Percentiles rank a stretch among this genome's conserved stretches.
These are phyloP conservation scores for Isurus oxyrinchus DNA, from an alignment of 2,113 vertebrate genomes.

Conservation along the genomic window DNA sequence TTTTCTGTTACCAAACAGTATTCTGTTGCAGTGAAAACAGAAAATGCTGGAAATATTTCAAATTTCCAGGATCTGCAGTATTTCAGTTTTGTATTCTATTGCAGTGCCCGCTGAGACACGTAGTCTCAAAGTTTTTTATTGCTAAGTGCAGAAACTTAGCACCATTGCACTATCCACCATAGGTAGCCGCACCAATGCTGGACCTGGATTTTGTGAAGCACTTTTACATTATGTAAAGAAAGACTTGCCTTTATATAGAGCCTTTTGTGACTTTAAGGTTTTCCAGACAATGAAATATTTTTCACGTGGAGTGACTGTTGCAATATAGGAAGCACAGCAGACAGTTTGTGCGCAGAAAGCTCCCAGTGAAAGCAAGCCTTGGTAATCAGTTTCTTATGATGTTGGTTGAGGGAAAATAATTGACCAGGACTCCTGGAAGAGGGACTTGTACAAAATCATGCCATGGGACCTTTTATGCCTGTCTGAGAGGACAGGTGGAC, in stretches of 20 bases:
- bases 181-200: neutral
- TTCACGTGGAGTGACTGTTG: neutral
- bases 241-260: neutral
- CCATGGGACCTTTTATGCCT: neutral
- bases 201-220: neutral
- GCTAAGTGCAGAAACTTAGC: neutral
- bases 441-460: neutral
- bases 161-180: neutral
- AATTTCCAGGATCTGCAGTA: neutral
- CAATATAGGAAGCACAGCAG: neutral
- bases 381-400: neutral
- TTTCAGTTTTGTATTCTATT: neutral
- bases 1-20: neutral
- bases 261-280: neutral
- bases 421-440: neutral
- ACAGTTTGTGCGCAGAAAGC: neutral
- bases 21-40: neutral
- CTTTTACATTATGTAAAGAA: neutral
- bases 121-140: neutral
- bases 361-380: neutral
- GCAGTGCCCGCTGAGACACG: neutral
- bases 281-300: neutral
- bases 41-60: neutral
- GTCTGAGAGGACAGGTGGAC: neutral
- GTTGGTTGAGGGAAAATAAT: neutral